Evolutionary conservation across 2,888 invertebrate species (phyloP), one percentile per base, ranked within the genome.

Genomic region (Cerceris ruficornis): DNA sequence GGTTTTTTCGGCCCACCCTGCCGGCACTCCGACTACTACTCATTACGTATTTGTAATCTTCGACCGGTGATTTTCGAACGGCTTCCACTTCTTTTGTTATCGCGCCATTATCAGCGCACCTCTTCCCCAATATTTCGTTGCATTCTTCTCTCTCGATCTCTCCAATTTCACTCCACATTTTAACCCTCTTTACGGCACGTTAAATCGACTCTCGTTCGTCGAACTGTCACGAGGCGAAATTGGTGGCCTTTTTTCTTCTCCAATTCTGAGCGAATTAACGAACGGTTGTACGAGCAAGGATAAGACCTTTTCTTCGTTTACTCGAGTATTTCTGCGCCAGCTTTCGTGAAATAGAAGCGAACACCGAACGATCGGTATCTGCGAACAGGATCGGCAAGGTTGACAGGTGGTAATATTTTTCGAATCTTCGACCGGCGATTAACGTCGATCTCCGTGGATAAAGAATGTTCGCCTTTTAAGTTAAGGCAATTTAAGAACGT

Each of bases 1-100:
- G 86, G 87, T 87, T 88, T 88, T 80, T 84, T 85, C 80, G 76
- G 85, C 84, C 86, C 84, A 86, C 81, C 85, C 84, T 83, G 83
- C 82, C 76, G 75, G 72, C 82, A 58, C 73, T 58, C 74, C 49
- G 69, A 69, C 77, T 75, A 61, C 79, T 83, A 78, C 79, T 73
- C 64, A 75, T 85, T 85, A 66, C 78, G 65, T 74, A 82, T 85
- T 75, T 75, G 64, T 62, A 67, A 81, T 69, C 72, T 67, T n/a
- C 62, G 57, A 78, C 71, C 69, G 70, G 61, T 74, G 69, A 82
- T 78, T 67, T 64, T 28, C 49, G 60, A 72, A 68, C 69, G 73
- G 75, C 71, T 61, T 58, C 50, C 43, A 54, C 67, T 66, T 58
- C 42, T 60, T 54, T 62, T 68, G 58, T 11, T n/a, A 11, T 15